A percentile compares a stretch with the other conserved stretches of the same genome.
Conservation (phyloP, 1,140 invertebrate genomes). For the Drosophila serrata region DNA sequence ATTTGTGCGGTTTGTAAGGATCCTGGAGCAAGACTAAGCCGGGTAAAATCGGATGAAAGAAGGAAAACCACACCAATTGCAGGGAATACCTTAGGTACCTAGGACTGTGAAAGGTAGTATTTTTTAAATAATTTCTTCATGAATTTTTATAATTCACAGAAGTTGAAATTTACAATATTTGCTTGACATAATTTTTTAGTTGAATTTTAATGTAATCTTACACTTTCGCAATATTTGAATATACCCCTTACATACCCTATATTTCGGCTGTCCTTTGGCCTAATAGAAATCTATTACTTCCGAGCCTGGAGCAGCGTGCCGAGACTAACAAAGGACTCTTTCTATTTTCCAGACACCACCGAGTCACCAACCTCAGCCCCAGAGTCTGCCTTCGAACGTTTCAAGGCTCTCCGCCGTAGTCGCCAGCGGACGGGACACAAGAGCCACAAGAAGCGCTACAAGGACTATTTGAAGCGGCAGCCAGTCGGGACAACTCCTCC, state of each 20-base stretch:
- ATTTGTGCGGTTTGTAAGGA: conserved; percentile 40
- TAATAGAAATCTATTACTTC: conserved; percentile 79
- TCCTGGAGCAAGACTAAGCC: conserved; percentile 18
- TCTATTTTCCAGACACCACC: conserved; percentile 30
- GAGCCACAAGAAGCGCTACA: conserved; percentile 79
- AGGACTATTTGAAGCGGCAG: conserved; percentile 69
- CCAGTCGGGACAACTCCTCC: not conserved
- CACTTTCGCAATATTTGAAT: not conserved
- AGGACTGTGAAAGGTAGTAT: too few relatives aligned
- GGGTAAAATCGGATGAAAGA: conserved; percentile 1
- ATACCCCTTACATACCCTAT: conserved; percentile 15
- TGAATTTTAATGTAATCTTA: too few relatives aligned
- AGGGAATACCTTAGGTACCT: not conserved
- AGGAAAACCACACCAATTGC: too few relatives aligned
- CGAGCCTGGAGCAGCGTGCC: conserved; percentile 61
- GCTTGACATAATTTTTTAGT: rapidly evolving
- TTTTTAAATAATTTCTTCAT: too few relatives aligned
- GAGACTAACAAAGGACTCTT: conserved; percentile 53
- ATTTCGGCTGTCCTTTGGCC: conserved; percentile 38
- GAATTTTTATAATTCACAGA: too few relatives aligned
- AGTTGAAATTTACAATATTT: not conserved
- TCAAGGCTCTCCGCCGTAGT: conserved; percentile 70
- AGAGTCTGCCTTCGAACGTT: conserved; percentile 66
- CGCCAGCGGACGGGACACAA: conserved; percentile 73
- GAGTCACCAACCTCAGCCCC: conserved; percentile 13